Evolutionary conservation across 1,140 invertebrate genomes (phyloP), one percentile per base, ranked within the genome.

Genomic region (Rhagoletis zephyria): DNA sequence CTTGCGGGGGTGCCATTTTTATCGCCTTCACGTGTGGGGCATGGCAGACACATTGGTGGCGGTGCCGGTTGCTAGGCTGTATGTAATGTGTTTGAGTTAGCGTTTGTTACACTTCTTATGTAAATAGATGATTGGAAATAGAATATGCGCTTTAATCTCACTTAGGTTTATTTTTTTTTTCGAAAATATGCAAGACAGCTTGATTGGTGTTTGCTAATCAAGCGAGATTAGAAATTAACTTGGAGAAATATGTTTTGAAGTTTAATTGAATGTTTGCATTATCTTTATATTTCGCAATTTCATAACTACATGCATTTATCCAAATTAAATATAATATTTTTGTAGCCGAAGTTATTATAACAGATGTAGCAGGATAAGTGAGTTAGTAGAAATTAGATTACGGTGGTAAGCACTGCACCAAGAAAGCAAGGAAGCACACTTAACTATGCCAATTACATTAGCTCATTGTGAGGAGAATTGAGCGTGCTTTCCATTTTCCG

Each of bases 11-110:
- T 81, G 74, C 74, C 74, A 81, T 56, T 81, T 81, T 81, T 81
- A 81, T 81, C 74, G 74, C 74, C 74, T 81, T 81, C 74, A 81
- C 74, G 74, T 81, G 74, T 81, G 74, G 30, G 30, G 74, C 74
- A 81, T 30, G 48, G 74, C 51, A 81, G 74, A 81, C 74, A 81
- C 74, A 59, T 81, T 81, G 74, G 74, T 81, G 74, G 74, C 48
- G 48, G 42, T 51, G 70, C 5, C 4, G 30, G 30, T 30, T 30
- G 42, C n/a, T 10, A 16, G 9, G 9, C 63, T n/a, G 63, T 12
- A 16, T 12, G 64, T 10, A 9, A 40, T 19, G 30, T 67, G 16
- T 67, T 67, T 63, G 4, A 48, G 14, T n/a, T 40, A 4, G 14
- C 40, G 19, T 81, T 81, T 81, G 74, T 56, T 81, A 56, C 74